Evolutionary conservation across 2,797 vertebrate genomes (phyloP).

Genomic region (Huso huso): DNA sequence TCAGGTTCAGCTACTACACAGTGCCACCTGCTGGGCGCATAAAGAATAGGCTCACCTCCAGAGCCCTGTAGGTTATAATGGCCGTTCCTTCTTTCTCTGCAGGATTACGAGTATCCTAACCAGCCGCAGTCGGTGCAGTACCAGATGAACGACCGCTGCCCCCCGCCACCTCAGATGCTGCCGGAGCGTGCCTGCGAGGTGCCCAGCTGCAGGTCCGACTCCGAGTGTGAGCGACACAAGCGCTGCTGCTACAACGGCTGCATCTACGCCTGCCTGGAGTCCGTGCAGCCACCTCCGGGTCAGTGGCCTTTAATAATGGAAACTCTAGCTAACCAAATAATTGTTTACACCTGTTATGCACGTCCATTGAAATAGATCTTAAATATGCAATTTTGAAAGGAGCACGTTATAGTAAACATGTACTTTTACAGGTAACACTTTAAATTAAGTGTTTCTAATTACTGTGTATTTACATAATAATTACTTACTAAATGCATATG

Average conservation of each 20-base stretch:
- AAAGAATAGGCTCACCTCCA: background rate
- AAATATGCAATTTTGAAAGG: no score
- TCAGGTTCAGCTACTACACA: background rate
- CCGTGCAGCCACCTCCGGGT: slow-evolving; percentile 88
- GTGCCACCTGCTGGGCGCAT: background rate
- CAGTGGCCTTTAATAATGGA: slow-evolving; percentile 10
- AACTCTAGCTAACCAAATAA: no score
- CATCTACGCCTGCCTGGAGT: slow-evolving; percentile 88
- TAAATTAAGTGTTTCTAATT: no score
- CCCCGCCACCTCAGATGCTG: slow-evolving; percentile 78
- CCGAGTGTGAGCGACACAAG: slow-evolving; percentile 76
- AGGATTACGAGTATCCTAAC: slow-evolving; percentile 85
- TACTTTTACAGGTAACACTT: no score
- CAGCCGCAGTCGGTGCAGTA: slow-evolving; percentile 68
- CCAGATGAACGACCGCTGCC: slow-evolving; percentile 82
- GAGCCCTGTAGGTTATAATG: no score
- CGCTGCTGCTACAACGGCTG: slow-evolving; percentile 97
- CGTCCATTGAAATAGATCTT: no score
- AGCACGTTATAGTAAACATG: no score
- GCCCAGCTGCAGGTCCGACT: slow-evolving; percentile 78
- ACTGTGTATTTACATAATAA: no score
- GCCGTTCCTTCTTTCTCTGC: slow-evolving; percentile 7
- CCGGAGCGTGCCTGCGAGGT: slow-evolving; percentile 84
- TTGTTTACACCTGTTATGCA: no score
- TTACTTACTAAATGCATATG: no score